A percentile compares a stretch with the other conserved stretches of the same genome.
Evolutionary conservation across 2,113 vertebrate genomes (phyloP).

Genomic region (Cyprinodon tularosa): DNA sequence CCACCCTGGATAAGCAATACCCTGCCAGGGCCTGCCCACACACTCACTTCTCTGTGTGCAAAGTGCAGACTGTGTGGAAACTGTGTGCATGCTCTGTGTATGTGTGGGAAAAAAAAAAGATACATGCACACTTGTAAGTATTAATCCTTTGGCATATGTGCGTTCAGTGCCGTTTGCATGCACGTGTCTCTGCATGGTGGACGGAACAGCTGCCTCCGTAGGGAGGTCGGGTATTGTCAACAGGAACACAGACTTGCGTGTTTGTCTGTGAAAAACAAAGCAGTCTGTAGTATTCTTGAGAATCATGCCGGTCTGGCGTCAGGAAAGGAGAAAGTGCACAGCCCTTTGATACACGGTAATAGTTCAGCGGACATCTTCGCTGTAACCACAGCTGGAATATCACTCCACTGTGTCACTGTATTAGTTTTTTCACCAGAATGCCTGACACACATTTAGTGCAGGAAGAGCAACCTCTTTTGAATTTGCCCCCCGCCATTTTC

Average conservation of each 20-base stretch:
- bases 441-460: conserved; percentile 4
- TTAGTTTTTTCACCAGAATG: conserved; percentile 5
- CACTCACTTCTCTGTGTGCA: conserved; percentile 65
- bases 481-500: conserved; percentile 42
- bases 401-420: conserved; percentile 5
- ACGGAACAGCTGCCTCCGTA: conserved; percentile 72
- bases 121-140: conserved; percentile 36
- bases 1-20: conserved; percentile 61
- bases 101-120: conserved; percentile 20
- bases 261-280: conserved; percentile 71
- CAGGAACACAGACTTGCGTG: conserved; percentile 70
- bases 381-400: conserved; percentile 33
- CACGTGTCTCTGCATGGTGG: conserved; percentile 62
- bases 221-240: conserved; percentile 74
- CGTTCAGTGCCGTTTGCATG: conserved; percentile 33
- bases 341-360: conserved; percentile 48
- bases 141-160: conserved; percentile 49
- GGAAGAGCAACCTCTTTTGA: conserved; percentile 30
- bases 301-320: conserved; percentile 44
- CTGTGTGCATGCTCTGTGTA: conserved; percentile 25
- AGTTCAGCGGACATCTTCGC: conserved; percentile 46
- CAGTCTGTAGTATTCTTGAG: conserved; percentile 60
- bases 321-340: conserved; percentile 42
- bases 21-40: conserved; percentile 69
- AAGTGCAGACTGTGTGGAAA: conserved; percentile 62